Percentiles rank a stretch among this genome's conserved stretches.
phyloP scores from a whole-genome alignment of 2,888 invertebrate genomes.

The Pachycephus smyrnensis region DNA sequence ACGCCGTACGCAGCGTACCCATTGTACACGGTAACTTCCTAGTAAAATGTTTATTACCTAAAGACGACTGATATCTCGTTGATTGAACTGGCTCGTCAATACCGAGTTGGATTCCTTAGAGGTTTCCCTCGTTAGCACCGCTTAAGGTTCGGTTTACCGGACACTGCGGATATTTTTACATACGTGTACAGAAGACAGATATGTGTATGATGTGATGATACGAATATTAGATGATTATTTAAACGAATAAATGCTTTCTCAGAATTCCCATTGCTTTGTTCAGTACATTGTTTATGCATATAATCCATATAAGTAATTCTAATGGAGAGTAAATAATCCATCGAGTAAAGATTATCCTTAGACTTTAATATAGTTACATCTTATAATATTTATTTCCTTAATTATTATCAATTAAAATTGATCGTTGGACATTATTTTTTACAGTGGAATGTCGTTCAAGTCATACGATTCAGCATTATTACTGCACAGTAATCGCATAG shows the following conservation, averaged over 20 bases:
- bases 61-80: conserved; percentile 29
- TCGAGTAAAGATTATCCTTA: neutral
- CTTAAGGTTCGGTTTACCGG: neutral
- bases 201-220: conserved; percentile 33
- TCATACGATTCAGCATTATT: neutral
- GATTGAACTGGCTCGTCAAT: conserved; percentile 16
- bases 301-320: neutral
- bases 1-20: neutral
- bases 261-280: conserved; percentile 21
- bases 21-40: conserved; percentile 54
- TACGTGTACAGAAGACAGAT: conserved; percentile 57
- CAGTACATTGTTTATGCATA: neutral
- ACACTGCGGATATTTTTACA: conserved; percentile 61
- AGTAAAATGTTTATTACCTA: conserved; percentile 47
- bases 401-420: neutral
- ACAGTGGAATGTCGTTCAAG: neutral
- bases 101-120: conserved; percentile 17
- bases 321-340: neutral
- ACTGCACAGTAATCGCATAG: neutral
- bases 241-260: conserved; percentile 53
- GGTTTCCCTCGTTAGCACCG: neutral
- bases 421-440: neutral
- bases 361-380: neutral
- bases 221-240: conserved; percentile 52
- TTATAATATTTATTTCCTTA: neutral